Evolutionary conservation across 2,888 invertebrate genomes (phyloP).

Genomic region (Eumerus sabulonum): DNA sequence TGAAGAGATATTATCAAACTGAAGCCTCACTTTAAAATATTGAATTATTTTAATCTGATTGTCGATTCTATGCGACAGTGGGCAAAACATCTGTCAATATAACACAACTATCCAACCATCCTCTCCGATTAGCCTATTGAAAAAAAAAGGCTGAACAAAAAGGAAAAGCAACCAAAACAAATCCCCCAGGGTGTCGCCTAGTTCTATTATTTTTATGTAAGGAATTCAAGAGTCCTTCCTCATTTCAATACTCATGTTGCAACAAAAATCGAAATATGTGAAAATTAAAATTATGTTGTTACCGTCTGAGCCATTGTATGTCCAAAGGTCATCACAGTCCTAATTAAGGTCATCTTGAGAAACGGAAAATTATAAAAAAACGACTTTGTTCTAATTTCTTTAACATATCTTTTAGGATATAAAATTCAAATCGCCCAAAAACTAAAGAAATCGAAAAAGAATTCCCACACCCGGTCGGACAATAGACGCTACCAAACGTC

Average conservation of each 20-base stretch:
- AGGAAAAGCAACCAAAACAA: conserved; percentile 42
- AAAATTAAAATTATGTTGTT: conserved; percentile 64
- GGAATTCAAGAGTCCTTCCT: conserved; percentile 20
- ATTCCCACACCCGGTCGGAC: conserved; percentile 65
- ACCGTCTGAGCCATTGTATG: conserved; percentile 49
- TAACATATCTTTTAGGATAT: conserved; percentile 14
- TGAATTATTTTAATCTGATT: too few species aligned
- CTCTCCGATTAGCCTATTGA: conserved; percentile 37
- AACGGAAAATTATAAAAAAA: conserved; percentile 49
- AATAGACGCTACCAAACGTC: conserved; percentile 59
- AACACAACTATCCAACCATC: conserved; percentile 29
- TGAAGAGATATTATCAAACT: too few species aligned
- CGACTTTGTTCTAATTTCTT: conserved; percentile 47
- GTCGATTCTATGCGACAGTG: conserved; percentile 16
- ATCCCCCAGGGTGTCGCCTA: conserved; percentile 60
- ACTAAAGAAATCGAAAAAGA: conserved; percentile 19
- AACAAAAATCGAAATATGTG: conserved; percentile 5
- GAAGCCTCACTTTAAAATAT: too few species aligned
- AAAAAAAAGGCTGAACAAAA: conserved; percentile 8
- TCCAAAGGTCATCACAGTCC: conserved; percentile 59
- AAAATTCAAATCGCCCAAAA: conserved; percentile 43
- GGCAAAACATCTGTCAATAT: conserved; percentile 61
- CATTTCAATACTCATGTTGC: conserved; percentile 46
- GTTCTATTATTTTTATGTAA: conserved; percentile 10
- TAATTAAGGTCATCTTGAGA: conserved; percentile 61